phyloP scores from a whole-genome alignment of 2,797 vertebrate species.

The Acanthis flammea region DNA sequence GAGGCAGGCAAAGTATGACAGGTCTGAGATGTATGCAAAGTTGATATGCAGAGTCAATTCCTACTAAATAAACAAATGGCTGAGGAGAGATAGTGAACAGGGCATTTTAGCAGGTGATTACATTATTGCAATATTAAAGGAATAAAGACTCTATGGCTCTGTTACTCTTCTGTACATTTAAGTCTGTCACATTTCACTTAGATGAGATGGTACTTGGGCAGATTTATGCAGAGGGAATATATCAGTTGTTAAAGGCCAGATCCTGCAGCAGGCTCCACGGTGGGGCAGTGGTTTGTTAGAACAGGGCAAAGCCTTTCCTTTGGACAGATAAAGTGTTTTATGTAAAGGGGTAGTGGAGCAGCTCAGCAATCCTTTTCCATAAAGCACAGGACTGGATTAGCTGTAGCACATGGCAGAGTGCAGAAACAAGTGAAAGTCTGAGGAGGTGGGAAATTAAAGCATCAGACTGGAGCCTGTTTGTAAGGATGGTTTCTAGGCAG shows the following conservation, averaged over 20 bases:
- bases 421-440: constrained; percentile 3
- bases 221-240: neutral
- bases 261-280: neutral
- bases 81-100: neutral
- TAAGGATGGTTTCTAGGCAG: constrained; percentile 19
- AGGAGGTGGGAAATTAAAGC: constrained; percentile 14
- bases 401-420: neutral
- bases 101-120: neutral
- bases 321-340: neutral
- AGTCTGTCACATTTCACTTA: neutral
- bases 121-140: neutral
- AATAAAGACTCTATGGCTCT: neutral
- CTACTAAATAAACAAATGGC: constrained; percentile 22
- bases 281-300: neutral
- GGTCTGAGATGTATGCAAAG: neutral
- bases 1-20: neutral
- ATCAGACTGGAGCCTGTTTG: constrained; percentile 14
- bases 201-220: neutral
- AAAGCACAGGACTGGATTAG: neutral
- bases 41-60: neutral
- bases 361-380: neutral
- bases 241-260: neutral
- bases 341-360: neutral
- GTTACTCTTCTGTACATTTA: neutral
- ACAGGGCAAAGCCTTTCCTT: neutral